phyloP scores from a whole-genome alignment of 2,888 invertebrate species.

The Acanthosepion lycidas region DNA sequence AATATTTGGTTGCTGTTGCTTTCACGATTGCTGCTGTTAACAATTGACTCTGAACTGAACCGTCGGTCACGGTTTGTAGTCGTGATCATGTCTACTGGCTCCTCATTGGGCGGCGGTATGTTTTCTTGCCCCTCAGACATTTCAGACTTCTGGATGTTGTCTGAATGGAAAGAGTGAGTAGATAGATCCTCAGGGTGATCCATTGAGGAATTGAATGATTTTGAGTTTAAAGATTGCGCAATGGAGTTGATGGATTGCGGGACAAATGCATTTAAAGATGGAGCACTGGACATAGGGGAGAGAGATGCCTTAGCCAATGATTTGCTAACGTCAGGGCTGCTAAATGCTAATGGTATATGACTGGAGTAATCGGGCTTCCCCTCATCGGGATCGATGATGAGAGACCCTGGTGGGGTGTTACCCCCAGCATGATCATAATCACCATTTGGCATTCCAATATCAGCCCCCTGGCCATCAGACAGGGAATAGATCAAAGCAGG shows the following conservation, averaged over 20 bases:
- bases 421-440: conserved; percentile 41
- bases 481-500: conserved; percentile 44
- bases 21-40: not conserved
- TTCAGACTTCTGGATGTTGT: conserved; percentile 46
- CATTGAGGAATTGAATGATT: conserved; percentile 42
- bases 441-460: conserved; percentile 41
- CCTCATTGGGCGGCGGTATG: conserved; percentile 51
- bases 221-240: conserved; percentile 42
- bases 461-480: conserved; percentile 44
- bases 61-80: conserved; percentile 63
- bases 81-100: conserved; percentile 58
- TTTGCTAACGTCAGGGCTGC: conserved; percentile 41
- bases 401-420: conserved; percentile 43
- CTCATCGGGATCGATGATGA: conserved; percentile 39
- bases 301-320: conserved; percentile 39
- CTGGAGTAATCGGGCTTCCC: conserved; percentile 44
- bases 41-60: conserved; percentile 62
- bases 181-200: conserved; percentile 46
- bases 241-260: conserved; percentile 42
- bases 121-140: conserved; percentile 45
- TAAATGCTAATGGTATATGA: conserved; percentile 47
- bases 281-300: conserved; percentile 43
- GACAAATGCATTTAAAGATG: conserved; percentile 46
- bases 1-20: conserved; percentile 38
- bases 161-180: conserved; percentile 47